phyloP scores from a whole-genome alignment of 2,113 vertebrate genomes.

The Plestiodon gilberti region DNA sequence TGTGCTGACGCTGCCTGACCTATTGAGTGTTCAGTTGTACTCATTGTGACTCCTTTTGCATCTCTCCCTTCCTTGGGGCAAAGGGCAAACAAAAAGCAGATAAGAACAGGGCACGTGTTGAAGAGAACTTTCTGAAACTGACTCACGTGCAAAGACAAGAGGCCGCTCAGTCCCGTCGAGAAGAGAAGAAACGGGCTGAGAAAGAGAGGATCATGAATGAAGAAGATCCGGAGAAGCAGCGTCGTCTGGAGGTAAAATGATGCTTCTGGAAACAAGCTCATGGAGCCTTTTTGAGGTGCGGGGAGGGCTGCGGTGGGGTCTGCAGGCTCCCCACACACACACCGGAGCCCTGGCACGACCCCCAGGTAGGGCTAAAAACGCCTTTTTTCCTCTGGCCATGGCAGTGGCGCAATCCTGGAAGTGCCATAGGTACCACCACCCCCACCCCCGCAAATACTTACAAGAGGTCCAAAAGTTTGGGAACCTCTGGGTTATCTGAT shows the following conservation, averaged over 20 bases:
- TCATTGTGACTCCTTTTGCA: constrained; percentile 9
- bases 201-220: constrained; percentile 99
- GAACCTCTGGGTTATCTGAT: too few relatives aligned
- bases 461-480: too few relatives aligned
- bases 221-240: constrained; percentile 96
- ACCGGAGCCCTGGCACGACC: too few relatives aligned
- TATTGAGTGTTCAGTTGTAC: not conserved
- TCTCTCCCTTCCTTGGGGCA: constrained; percentile 12
- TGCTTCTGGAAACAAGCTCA: accelerated
- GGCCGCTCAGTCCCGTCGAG: constrained; percentile 92
- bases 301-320: too few relatives aligned
- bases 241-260: constrained; percentile 88
- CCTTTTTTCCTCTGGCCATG: too few relatives aligned
- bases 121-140: constrained; percentile 98
- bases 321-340: too few relatives aligned
- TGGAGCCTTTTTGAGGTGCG: too few relatives aligned
- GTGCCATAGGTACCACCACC: too few relatives aligned
- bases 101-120: constrained; percentile 93
- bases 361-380: too few relatives aligned
- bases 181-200: constrained; percentile 97
- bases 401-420: too few relatives aligned
- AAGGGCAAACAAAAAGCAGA: constrained; percentile 97
- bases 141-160: constrained; percentile 97
- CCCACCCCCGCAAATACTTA: too few relatives aligned
- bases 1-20: not conserved